Evolutionary conservation across 2,113 vertebrate species (phyloP).

Genomic region (Anseranas semipalmata): DNA sequence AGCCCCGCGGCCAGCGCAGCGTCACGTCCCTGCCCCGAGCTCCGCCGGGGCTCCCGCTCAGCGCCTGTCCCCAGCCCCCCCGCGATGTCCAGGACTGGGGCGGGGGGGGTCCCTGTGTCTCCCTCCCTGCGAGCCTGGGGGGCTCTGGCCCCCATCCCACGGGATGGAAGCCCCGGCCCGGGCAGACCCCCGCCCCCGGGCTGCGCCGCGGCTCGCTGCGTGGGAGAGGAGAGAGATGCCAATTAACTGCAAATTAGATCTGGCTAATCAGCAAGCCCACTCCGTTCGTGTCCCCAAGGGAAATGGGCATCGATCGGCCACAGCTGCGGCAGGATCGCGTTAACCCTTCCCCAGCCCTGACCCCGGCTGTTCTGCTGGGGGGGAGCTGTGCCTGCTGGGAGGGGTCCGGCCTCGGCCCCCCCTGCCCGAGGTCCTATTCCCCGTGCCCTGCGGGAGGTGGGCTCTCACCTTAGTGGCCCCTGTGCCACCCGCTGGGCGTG

Average conservation of each 20-base stretch:
- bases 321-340: neutral
- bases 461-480: neutral
- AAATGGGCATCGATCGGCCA: neutral
- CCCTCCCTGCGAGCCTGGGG: neutral
- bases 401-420: fast-evolving
- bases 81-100: neutral
- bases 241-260: slow-evolving; percentile 22
- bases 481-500: fast-evolving
- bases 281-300: neutral
- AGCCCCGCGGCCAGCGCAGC: neutral
- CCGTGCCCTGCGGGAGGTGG: neutral
- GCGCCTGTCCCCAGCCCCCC: no score
- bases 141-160: neutral
- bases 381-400: neutral
- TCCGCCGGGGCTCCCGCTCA: neutral
- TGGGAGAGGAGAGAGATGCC: neutral
- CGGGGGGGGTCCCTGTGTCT: neutral
- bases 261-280: neutral
- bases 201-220: neutral
- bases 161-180: neutral
- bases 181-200: neutral
- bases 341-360: neutral
- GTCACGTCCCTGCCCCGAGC: neutral
- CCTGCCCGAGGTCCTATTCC: fast-evolving
- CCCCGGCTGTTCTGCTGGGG: no score